phyloP scores from a whole-genome alignment of 2,797 vertebrate species.

The Phoebastria nigripes region DNA sequence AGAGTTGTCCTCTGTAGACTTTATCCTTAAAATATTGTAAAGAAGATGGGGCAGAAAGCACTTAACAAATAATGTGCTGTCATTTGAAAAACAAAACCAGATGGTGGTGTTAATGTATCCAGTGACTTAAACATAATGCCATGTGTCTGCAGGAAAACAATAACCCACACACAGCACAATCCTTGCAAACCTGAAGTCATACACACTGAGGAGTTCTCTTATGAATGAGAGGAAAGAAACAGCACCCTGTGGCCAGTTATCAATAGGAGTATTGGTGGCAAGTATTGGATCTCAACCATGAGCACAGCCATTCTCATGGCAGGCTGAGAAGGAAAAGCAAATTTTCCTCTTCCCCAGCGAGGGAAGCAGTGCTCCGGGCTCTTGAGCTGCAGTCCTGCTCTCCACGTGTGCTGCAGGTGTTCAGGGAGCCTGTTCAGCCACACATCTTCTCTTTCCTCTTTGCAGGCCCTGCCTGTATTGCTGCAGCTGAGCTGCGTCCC shows the following conservation, averaged over 20 bases:
- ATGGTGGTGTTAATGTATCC: conserved; percentile 26
- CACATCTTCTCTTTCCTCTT: not conserved
- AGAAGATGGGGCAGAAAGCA: not conserved
- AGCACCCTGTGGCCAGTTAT: not conserved
- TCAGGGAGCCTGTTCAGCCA: not conserved
- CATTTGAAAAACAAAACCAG: conserved; percentile 49
- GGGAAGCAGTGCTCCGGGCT: not conserved
- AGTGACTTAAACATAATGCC: conserved; percentile 23
- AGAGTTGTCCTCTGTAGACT: not conserved
- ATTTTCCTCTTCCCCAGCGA: not conserved
- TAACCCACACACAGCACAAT: not conserved
- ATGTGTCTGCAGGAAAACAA: conserved; percentile 44
- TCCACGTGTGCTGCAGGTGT: accelerated
- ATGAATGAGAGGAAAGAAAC: not conserved
- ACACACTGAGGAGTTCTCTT: not conserved
- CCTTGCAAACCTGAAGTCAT: not conserved
- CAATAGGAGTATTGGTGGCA: not conserved
- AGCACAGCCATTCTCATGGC: not conserved
- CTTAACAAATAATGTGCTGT: conserved; percentile 23
- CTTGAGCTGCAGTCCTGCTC: not conserved
- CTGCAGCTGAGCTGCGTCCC: not conserved
- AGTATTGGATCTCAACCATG: not conserved
- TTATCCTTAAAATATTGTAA: not conserved
- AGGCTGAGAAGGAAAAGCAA: not conserved
- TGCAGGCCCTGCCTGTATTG: not conserved